These are phyloP conservation scores for Eumeta japonica DNA, from an alignment of 1,140 invertebrate genomes.

Conservation along the genomic window DNA sequence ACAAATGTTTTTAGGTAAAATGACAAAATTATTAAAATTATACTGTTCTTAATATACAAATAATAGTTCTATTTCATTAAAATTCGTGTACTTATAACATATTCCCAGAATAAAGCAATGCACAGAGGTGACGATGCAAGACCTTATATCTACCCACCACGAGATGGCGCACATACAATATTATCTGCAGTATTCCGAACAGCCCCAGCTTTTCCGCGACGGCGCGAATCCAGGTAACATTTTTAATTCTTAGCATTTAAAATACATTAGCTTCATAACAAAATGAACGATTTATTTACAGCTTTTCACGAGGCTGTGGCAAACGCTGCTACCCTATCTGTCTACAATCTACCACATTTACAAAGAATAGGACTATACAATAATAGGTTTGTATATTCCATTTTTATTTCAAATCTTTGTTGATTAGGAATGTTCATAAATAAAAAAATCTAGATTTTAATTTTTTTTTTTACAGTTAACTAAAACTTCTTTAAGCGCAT, in stretches of 20 bases:
- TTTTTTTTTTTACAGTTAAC: no score
- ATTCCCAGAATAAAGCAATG: conserved; percentile 84
- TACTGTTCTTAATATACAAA: no score
- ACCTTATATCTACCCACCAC: conserved; percentile 80
- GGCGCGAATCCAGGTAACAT: conserved; percentile 74
- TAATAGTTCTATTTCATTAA: no score
- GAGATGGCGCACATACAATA: conserved; percentile 85
- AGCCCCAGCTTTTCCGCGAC: conserved; percentile 71
- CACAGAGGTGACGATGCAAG: conserved; percentile 77
- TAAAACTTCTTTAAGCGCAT: no score
- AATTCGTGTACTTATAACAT: no score
- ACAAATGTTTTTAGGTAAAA: no score
- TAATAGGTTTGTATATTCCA: conserved; percentile 60
- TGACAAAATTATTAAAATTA: no score
- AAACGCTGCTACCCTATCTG: conserved; percentile 79
- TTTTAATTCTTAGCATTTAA: conserved; percentile 6
- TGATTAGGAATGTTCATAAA: background rate
- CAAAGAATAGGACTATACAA: conserved; percentile 70
- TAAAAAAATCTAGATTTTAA: conserved; percentile 1
- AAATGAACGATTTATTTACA: conserved; percentile 27
- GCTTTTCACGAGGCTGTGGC: conserved; percentile 88
- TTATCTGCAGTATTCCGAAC: conserved; percentile 77
- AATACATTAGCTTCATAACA: background rate
- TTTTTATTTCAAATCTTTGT: no score
- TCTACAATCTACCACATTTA: conserved; percentile 73